Evolutionary conservation across 1,140 invertebrate genomes (phyloP).

Genomic region (Hypsibius dujardini): DNA sequence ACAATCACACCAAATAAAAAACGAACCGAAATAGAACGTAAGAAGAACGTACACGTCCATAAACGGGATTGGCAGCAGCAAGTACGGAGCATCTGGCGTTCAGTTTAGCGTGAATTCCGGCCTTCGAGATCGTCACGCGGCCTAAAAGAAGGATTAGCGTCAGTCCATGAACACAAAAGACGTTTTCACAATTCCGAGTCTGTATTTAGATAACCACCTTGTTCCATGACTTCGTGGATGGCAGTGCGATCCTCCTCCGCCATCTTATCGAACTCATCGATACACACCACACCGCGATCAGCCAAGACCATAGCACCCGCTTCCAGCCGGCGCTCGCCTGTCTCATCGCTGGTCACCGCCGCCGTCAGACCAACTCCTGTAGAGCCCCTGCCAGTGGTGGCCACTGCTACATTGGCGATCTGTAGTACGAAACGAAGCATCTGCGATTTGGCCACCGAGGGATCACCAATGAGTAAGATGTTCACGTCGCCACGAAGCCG

Average conservation of each 20-base stretch:
- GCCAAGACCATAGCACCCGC: constrained; percentile 99
- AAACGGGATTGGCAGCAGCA: constrained; percentile 98
- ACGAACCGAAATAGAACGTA: constrained; percentile 18
- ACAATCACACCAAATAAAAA: constrained; percentile 1
- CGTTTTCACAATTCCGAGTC: too few relatives aligned
- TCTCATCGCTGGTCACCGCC: constrained; percentile 91
- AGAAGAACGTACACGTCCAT: constrained; percentile 67
- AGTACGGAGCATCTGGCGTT: constrained; percentile 95
- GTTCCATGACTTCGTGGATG: constrained; percentile 80
- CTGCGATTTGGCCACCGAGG: constrained; percentile 96
- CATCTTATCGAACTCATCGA: constrained; percentile 99
- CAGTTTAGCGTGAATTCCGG: constrained; percentile 89
- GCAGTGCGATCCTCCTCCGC: constrained; percentile 97
- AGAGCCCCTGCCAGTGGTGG: constrained; percentile 84
- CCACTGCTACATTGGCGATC: constrained; percentile 81
- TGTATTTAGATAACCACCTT: constrained; percentile 28
- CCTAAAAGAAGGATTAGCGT: constrained; percentile 33
- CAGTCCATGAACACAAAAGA: too few relatives aligned
- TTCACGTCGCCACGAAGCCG: constrained; percentile 93
- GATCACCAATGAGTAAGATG: constrained; percentile 88
- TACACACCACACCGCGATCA: constrained; percentile 92
- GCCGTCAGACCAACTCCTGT: constrained; percentile 96
- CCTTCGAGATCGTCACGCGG: constrained; percentile 91
- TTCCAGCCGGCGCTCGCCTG: constrained; percentile 67
- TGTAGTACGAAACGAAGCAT: constrained; percentile 78